Evolutionary conservation across 2,888 invertebrate species (phyloP).

Genomic region (Monochamus alternatus): DNA sequence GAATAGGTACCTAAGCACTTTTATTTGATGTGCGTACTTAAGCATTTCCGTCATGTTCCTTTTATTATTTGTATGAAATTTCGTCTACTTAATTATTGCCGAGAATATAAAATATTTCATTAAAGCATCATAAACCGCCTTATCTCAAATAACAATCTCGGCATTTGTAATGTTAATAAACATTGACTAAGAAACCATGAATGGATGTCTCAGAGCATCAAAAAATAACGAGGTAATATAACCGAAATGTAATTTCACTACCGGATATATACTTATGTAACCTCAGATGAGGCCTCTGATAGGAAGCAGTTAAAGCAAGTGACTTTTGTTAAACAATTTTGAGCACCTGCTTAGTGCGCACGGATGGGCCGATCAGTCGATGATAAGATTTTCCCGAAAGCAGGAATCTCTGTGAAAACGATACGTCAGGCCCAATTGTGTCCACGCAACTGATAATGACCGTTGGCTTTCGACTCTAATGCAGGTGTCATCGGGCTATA

Average conservation of each 20-base stretch:
- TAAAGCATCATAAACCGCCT: slow-evolving; percentile 41
- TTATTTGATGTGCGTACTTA: slow-evolving; percentile 2
- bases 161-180: slow-evolving; percentile 50
- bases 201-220: slow-evolving; percentile 45
- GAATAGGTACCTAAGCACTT: background rate
- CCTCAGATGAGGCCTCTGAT: slow-evolving; percentile 44
- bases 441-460: slow-evolving; percentile 45
- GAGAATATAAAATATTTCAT: slow-evolving; percentile 46
- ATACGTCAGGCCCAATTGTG: slow-evolving; percentile 28
- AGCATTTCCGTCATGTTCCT: slow-evolving; percentile 6
- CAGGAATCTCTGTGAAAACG: slow-evolving; percentile 37
- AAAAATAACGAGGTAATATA: slow-evolving; percentile 50
- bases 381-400: slow-evolving; percentile 45
- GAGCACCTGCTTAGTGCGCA: slow-evolving; percentile 48
- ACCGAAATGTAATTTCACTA: slow-evolving; percentile 42
- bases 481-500: slow-evolving; percentile 49
- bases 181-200: slow-evolving; percentile 51
- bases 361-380: slow-evolving; percentile 37
- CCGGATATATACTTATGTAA: slow-evolving; percentile 51
- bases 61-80: slow-evolving; percentile 27
- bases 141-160: slow-evolving; percentile 46
- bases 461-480: slow-evolving; percentile 45
- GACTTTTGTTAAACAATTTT: slow-evolving; percentile 46
- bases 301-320: slow-evolving; percentile 41
- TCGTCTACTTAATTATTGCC: slow-evolving; percentile 45